phyloP scores from a whole-genome alignment of 2,797 vertebrate genomes.

The Lerista edwardsae region DNA sequence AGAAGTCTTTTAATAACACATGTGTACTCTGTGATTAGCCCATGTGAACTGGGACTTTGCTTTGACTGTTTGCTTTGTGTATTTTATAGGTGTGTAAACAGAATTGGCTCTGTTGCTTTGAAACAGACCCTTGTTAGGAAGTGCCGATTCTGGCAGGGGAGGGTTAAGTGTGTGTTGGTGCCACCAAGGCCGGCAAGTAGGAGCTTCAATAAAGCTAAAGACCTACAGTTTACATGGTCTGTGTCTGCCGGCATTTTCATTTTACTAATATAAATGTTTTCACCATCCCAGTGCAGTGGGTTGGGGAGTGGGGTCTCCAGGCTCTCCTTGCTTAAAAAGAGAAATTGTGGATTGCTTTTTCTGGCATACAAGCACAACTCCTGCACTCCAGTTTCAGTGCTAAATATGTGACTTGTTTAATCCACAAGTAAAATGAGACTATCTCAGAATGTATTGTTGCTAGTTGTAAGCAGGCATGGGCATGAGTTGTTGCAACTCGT shows the following conservation, averaged over 20 bases:
- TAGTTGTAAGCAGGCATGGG: not conserved
- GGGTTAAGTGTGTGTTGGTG: not conserved
- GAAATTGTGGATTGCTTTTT: too few relatives aligned
- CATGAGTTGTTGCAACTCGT: too few relatives aligned
- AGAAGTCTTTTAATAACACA: slow-evolving; percentile 11
- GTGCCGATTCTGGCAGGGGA: not conserved
- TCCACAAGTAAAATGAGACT: not conserved
- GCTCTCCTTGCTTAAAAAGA: not conserved
- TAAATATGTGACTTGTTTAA: not conserved
- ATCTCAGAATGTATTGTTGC: not conserved
- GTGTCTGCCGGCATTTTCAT: not conserved
- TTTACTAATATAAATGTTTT: not conserved
- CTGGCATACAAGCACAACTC: not conserved
- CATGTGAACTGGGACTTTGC: slow-evolving; percentile 5
- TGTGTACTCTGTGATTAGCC: slow-evolving; percentile 30
- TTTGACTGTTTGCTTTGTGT: slow-evolving; percentile 26
- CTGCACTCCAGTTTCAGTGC: not conserved
- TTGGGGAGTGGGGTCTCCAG: not conserved
- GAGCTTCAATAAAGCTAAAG: not conserved
- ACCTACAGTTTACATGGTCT: not conserved
- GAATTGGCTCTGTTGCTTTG: not conserved
- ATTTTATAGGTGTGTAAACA: slow-evolving; percentile 27
- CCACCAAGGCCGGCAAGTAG: not conserved
- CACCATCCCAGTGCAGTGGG: not conserved
- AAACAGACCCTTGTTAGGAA: not conserved